These are phyloP conservation scores for Lepidurus apus DNA, from an alignment of 1,140 invertebrate genomes.

Conservation along the genomic window DNA sequence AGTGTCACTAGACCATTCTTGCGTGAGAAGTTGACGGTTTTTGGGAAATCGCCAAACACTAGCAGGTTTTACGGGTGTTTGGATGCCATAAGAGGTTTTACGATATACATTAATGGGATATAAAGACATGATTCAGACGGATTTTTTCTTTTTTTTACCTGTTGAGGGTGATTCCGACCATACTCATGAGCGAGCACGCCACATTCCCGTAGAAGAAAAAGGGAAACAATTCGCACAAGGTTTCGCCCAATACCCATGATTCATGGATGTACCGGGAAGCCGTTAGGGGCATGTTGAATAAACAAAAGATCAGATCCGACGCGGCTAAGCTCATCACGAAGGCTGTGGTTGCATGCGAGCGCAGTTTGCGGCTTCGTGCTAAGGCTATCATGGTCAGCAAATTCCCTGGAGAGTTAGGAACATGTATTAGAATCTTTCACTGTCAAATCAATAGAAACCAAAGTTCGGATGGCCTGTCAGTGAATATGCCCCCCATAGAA, in stretches of 20 bases:
- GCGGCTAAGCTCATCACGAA: slow-evolving; percentile 79
- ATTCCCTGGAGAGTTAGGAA: slow-evolving; percentile 60
- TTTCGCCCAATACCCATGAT: slow-evolving; percentile 72
- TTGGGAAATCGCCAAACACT: background rate
- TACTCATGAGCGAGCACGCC: slow-evolving; percentile 75
- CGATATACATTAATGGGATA: background rate
- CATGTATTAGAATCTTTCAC: slow-evolving; percentile 4
- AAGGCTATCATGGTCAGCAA: slow-evolving; percentile 70
- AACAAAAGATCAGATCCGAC: slow-evolving; percentile 78
- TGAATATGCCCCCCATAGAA: background rate
- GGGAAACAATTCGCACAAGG: slow-evolving; percentile 74
- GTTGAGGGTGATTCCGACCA: slow-evolving; percentile 84
- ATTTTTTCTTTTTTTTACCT: slow-evolving; percentile 53
- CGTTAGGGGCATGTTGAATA: slow-evolving; percentile 75
- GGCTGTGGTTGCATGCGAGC: slow-evolving; percentile 74
- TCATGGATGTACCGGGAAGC: slow-evolving; percentile 72
- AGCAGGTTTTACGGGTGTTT: background rate
- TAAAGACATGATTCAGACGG: background rate
- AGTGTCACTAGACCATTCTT: background rate
- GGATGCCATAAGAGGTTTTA: background rate
- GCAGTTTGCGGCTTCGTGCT: slow-evolving; percentile 64
- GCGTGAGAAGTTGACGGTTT: background rate
- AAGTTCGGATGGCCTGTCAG: background rate
- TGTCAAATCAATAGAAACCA: background rate
- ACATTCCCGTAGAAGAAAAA: slow-evolving; percentile 86